Evolutionary conservation across 2,113 vertebrate genomes (phyloP).

Genomic region (Baryphthengus martii): DNA sequence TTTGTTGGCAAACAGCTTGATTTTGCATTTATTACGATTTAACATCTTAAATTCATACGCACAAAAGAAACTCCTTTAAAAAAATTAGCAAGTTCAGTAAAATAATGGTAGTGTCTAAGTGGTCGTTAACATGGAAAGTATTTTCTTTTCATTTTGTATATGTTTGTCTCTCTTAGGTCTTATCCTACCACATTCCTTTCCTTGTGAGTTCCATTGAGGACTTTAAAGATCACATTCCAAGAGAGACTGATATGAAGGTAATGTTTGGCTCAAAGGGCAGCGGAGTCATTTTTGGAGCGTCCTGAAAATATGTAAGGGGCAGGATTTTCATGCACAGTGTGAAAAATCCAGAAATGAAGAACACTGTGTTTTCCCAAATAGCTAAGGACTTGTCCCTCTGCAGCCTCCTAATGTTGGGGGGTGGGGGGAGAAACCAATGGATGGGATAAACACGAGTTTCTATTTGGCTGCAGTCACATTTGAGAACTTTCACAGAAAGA

Average conservation of each 20-base stretch:
- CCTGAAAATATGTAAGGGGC: background rate
- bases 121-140: background rate
- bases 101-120: background rate
- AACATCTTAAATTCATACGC: background rate
- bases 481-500: background rate
- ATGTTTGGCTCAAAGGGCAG: background rate
- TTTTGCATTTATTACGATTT: background rate
- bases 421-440: background rate
- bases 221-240: slow-evolving; percentile 98
- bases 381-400: background rate
- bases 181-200: slow-evolving; percentile 98
- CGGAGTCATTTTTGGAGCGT: background rate
- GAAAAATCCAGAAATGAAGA: background rate
- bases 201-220: slow-evolving; percentile 98
- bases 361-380: background rate
- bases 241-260: slow-evolving; percentile 99
- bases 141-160: background rate
- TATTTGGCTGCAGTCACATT: background rate
- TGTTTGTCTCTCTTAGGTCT: slow-evolving; percentile 79
- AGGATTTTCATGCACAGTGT: background rate
- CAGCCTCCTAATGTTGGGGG: background rate
- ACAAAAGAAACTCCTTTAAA: background rate
- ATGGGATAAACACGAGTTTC: background rate
- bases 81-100: background rate
- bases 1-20: background rate